Evolutionary conservation across 1,140 invertebrate genomes (phyloP), one percentile per base, ranked within the genome.

Genomic region (Heliconius himera): DNA sequence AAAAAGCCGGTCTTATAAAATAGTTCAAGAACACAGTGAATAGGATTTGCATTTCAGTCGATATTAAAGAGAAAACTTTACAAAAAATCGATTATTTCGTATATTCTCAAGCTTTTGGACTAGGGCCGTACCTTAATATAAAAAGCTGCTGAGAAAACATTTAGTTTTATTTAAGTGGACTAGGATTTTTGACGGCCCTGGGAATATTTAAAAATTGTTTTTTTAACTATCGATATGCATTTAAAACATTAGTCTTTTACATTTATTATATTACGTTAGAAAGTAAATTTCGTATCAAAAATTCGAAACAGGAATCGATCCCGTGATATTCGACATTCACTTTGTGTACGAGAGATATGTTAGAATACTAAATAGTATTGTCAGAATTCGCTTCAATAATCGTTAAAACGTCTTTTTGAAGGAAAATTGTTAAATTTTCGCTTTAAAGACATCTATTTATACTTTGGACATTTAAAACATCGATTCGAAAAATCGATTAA

Each of bases 1-100:
- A 54, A 80, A 79, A 80, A 80, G 78, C 78, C 74, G 41, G 46
- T 51, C 71, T 33, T 75, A 80, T 29, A 36, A 80, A 80, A 80
- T 66, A 74, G 49, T 72, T 70, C 36, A 80, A 80, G 78, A 80
- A 80, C 78, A 80, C 78, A 80, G 78, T 80, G 75, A 72, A 29
- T 46, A 75, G 36, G 78, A 76, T 36, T 51, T 76, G 60, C 41
- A 41, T 54, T 36, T 79, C 78, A 80, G 78, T 80, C 78, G 29
- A 76, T 26, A 73, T 71, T 72, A 41, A 33, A 75, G 8, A 79
- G 74, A 76, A 33, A 70, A 38, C 41, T 29, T 16, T 41, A 76
- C 41, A 18, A 38, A 41, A 66, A 66, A n/a, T 22, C n/a, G 2
- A 22, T 66, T 66, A 22, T 29, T 66, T 66, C n/a, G 22, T 66